phyloP scores from a whole-genome alignment of 2,113 vertebrate genomes.

The Holacanthus passer region DNA sequence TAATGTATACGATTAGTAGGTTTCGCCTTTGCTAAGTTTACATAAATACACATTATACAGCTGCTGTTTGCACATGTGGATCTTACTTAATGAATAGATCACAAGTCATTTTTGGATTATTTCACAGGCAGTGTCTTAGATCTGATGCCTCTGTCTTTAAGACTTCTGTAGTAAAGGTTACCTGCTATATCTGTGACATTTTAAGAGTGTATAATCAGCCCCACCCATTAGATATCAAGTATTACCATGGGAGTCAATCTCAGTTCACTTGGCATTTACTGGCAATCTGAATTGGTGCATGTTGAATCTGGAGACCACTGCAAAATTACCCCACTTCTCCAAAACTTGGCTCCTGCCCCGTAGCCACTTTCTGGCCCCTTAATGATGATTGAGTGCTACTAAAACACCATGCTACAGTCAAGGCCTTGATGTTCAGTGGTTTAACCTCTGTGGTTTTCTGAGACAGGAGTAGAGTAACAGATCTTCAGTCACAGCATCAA shows the following conservation, averaged over 20 bases:
- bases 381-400: constrained; percentile 41
- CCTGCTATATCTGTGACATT: not conserved
- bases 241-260: constrained; percentile 3
- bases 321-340: constrained; percentile 19
- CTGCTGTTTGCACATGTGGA: not conserved
- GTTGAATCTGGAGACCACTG: constrained; percentile 16
- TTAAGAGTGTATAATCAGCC: not conserved
- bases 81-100: no score
- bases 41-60: not conserved
- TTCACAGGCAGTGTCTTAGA: not conserved
- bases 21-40: no score
- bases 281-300: not conserved
- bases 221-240: constrained; percentile 7
- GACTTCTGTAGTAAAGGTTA: not conserved
- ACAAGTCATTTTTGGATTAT: not conserved
- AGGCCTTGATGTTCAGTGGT: constrained; percentile 2
- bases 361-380: constrained; percentile 29
- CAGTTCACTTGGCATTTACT: constrained; percentile 16
- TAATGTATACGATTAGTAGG: no score
- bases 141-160: not conserved
- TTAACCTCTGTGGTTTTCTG: constrained; percentile 29
- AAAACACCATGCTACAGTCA: constrained; percentile 1
- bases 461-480: constrained; percentile 32
- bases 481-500: constrained; percentile 3
- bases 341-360: constrained; percentile 19